Conservation (phyloP, 2,113 vertebrate genomes). For the Lonchura striata region DNA sequence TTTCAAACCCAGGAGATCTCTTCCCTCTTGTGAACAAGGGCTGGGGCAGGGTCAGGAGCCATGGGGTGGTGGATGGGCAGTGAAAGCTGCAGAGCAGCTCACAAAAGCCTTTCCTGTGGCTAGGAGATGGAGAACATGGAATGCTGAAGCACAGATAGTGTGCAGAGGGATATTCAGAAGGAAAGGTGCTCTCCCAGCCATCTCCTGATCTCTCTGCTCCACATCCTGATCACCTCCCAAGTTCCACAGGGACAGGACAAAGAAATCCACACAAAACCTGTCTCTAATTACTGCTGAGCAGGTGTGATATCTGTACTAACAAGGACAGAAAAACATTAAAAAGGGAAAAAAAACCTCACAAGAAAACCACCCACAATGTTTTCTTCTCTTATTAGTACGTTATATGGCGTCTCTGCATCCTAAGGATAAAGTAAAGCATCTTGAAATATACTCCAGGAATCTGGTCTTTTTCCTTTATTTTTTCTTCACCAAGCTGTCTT, state of each 20-base stretch:
- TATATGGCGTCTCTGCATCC: neutral
- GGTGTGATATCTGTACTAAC: neutral
- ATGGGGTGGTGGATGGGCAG: neutral
- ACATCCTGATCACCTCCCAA: neutral
- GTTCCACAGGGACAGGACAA: neutral
- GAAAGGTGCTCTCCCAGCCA: neutral
- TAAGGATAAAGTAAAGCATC: neutral
- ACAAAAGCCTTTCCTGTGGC: neutral
- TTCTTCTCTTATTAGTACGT: neutral
- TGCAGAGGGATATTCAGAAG: neutral
- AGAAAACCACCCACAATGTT: neutral
- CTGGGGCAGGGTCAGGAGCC: neutral
- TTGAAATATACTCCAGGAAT: neutral
- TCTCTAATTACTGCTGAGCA: neutral
- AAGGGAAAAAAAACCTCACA: rapidly evolving
- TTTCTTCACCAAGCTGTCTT: neutral
- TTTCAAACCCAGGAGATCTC: neutral
- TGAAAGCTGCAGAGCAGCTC: neutral
- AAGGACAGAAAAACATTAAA: neutral
- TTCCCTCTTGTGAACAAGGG: rapidly evolving
- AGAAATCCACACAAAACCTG: neutral
- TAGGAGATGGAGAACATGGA: neutral
- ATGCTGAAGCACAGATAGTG: neutral
- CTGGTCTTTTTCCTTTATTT: neutral
- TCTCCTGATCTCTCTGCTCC: neutral